phyloP scores from a whole-genome alignment of 2,888 invertebrate genomes.

The Calameuta filiformis region DNA sequence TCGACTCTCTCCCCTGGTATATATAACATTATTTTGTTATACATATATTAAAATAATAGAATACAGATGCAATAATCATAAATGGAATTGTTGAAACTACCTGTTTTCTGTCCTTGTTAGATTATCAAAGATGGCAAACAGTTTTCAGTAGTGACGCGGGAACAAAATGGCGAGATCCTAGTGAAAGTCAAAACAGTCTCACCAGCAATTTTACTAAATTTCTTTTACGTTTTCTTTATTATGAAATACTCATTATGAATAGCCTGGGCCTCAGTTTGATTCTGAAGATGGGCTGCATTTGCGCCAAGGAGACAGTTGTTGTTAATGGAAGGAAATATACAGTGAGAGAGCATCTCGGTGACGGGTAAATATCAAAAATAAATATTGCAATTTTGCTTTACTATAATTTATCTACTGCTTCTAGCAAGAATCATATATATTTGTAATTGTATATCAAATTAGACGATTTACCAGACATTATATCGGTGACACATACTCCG shows the following conservation, averaged over 20 bases:
- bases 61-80: too few species aligned
- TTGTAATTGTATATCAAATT: not conserved
- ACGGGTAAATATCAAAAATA: conserved; percentile 71
- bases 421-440: not conserved
- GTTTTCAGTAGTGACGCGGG: conserved; percentile 20
- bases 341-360: conserved; percentile 78
- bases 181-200: conserved; percentile 13
- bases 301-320: conserved; percentile 77
- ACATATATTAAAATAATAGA: too few species aligned
- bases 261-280: conserved; percentile 77
- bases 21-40: too few species aligned
- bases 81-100: not conserved
- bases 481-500: not conserved
- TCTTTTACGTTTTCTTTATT: conserved; percentile 4
- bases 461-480: not conserved
- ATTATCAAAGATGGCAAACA: too few species aligned
- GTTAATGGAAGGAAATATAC: conserved; percentile 79
- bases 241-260: conserved; percentile 69
- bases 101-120: not conserved
- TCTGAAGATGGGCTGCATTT: conserved; percentile 80
- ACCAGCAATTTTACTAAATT: too few species aligned
- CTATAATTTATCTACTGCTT: conserved; percentile 1
- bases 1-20: too few species aligned
- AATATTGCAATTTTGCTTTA: not conserved
- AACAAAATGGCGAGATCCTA: conserved; percentile 24